Evolutionary conservation across 1,140 invertebrate genomes (phyloP).

Genomic region (Hypsibius dujardini): DNA sequence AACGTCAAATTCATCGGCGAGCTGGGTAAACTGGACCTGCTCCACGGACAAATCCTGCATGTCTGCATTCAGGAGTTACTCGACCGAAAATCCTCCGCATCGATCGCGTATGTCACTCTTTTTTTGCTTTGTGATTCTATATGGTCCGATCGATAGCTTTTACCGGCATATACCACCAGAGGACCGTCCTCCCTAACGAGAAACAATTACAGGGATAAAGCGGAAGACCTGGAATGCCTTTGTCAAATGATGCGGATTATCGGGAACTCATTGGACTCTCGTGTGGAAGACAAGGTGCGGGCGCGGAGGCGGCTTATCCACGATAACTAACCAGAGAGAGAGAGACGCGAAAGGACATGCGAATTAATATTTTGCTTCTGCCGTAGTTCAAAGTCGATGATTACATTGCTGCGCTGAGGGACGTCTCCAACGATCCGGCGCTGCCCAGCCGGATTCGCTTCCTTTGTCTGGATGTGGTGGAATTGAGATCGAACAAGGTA

Average conservation of each 20-base stretch:
- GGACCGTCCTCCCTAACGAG: no score
- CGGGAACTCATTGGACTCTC: constrained; percentile 77
- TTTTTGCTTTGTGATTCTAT: no score
- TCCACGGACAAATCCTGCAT: constrained; percentile 76
- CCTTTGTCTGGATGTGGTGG: constrained; percentile 83
- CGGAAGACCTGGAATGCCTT: constrained; percentile 89
- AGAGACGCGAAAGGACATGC: no score
- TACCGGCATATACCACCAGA: no score
- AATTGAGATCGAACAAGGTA: constrained; percentile 57
- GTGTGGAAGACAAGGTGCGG: constrained; percentile 52
- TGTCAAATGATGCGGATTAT: constrained; percentile 95
- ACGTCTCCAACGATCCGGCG: constrained; percentile 55
- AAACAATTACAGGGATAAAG: constrained; percentile 40
- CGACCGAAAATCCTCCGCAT: constrained; percentile 18
- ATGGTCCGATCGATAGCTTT: no score
- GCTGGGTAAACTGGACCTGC: constrained; percentile 85
- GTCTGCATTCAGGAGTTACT: constrained; percentile 64
- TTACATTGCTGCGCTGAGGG: constrained; percentile 81
- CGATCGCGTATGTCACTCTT: constrained; percentile 37
- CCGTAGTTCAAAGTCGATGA: constrained; percentile 51
- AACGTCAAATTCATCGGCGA: constrained; percentile 80
- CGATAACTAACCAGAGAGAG: no score
- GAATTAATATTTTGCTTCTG: no score
- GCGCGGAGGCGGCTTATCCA: not conserved
- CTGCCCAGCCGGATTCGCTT: constrained; percentile 83